These are phyloP conservation scores for Drosophila tripunctata DNA, from an alignment of 2,888 invertebrate genomes.

Conservation along the genomic window DNA sequence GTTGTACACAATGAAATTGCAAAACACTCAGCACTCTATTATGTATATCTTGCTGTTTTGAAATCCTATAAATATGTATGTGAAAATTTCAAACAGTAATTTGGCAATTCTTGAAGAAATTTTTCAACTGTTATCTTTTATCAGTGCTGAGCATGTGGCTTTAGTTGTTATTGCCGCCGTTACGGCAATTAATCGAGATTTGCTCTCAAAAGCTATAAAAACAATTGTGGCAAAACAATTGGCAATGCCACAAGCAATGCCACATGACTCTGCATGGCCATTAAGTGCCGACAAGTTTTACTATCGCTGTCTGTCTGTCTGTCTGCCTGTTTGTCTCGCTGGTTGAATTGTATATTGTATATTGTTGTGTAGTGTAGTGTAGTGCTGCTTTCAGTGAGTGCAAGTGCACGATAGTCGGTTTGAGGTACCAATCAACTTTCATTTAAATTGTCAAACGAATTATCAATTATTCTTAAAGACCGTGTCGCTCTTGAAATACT, in stretches of 20 bases:
- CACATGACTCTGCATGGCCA: conserved; percentile 50
- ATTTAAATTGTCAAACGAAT: conserved; percentile 78
- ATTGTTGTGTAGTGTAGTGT: too few relatives aligned
- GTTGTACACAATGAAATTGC: too few relatives aligned
- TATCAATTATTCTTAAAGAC: conserved; percentile 53
- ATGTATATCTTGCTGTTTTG: too few relatives aligned
- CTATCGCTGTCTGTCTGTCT: conserved; percentile 12
- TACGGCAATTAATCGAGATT: conserved; percentile 45
- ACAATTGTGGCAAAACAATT: conserved; percentile 54
- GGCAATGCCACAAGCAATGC: conserved; percentile 30
- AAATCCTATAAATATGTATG: background rate
- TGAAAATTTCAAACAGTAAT: background rate
- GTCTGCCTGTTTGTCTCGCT: background rate
- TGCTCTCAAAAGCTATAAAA: conserved; percentile 45
- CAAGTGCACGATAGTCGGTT: conserved; percentile 31
- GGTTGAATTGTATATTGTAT: conserved; percentile 1
- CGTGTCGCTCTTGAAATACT: conserved; percentile 19
- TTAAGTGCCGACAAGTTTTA: conserved; percentile 46
- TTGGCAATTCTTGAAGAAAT: background rate
- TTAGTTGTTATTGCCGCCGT: conserved; percentile 2
- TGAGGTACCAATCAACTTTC: conserved; percentile 79
- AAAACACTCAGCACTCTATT: too few relatives aligned
- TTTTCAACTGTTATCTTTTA: background rate
- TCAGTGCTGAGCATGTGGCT: background rate
- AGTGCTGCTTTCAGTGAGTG: conserved; percentile 48